Evolutionary conservation across 1,140 invertebrate genomes (phyloP).

Genomic region (Euwallacea fornicatus): DNA sequence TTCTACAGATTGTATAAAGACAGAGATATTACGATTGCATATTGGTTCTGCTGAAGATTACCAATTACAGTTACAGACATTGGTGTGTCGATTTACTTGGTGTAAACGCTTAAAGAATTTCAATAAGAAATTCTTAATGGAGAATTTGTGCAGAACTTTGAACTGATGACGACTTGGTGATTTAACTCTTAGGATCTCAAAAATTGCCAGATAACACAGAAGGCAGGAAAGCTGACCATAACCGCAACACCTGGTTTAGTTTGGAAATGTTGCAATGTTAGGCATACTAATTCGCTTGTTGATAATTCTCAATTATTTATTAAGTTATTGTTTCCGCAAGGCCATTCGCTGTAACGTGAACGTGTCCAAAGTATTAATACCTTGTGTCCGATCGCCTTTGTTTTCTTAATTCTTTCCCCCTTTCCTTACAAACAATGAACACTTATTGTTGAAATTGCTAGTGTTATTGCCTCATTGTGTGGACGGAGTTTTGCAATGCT

Average conservation of each 20-base stretch:
- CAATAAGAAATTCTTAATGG: no score
- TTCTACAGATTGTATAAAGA: no score
- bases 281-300: constrained; percentile 9
- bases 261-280: constrained; percentile 7
- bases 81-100: no score
- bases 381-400: not conserved
- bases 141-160: no score
- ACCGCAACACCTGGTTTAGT: constrained; percentile 2
- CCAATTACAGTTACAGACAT: no score
- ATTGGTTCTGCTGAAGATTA: no score
- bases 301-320: constrained; percentile 19
- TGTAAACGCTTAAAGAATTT: no score
- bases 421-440: not conserved
- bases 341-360: constrained; percentile 10
- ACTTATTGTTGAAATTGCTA: not conserved
- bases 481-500: not conserved
- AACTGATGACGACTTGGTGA: no score
- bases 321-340: constrained; percentile 16
- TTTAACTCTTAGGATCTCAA: no score
- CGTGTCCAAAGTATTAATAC: constrained; percentile 3
- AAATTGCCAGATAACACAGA: no score
- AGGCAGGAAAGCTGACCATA: no score
- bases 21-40: not conserved
- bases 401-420: constrained; percentile 10
- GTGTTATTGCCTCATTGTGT: not conserved